phyloP scores from a whole-genome alignment of 2,113 vertebrate genomes.

The Salvator merianae region DNA sequence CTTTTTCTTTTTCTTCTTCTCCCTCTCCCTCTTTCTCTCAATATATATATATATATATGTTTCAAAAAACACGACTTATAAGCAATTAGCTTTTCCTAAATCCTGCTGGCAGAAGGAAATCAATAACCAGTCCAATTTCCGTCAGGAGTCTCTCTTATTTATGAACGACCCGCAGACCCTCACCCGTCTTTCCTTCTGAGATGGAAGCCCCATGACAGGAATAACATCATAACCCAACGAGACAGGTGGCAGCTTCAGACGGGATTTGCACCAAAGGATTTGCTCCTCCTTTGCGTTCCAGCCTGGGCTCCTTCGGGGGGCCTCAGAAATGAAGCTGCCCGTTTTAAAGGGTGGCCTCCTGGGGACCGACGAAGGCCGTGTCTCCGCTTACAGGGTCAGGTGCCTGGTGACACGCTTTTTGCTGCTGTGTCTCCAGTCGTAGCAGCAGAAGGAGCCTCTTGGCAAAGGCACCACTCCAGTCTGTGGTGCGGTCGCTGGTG shows the following conservation, averaged over 20 bases:
- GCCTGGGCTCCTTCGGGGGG: background rate
- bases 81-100: constrained; percentile 44
- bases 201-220: constrained; percentile 48
- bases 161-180: constrained; percentile 42
- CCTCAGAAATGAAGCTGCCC: constrained; percentile 20
- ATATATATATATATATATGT: too few relatives aligned
- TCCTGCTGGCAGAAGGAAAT: constrained; percentile 29
- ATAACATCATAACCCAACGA: constrained; percentile 51
- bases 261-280: background rate
- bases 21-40: too few relatives aligned
- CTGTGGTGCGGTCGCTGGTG: too few relatives aligned
- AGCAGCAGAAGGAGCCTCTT: too few relatives aligned
- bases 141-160: constrained; percentile 48
- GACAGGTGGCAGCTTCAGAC: constrained; percentile 41
- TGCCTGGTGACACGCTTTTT: too few relatives aligned
- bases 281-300: background rate
- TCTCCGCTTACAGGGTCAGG: too few relatives aligned
- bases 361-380: background rate
- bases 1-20: too few relatives aligned
- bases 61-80: background rate
- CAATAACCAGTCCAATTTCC: constrained; percentile 8
- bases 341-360: background rate
- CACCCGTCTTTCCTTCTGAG: constrained; percentile 42
- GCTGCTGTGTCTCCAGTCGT: too few relatives aligned
- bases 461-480: too few relatives aligned